Base-by-base conservation (phyloP, 2,113 vertebrate genomes). In the Crotalus helleri region DNA sequence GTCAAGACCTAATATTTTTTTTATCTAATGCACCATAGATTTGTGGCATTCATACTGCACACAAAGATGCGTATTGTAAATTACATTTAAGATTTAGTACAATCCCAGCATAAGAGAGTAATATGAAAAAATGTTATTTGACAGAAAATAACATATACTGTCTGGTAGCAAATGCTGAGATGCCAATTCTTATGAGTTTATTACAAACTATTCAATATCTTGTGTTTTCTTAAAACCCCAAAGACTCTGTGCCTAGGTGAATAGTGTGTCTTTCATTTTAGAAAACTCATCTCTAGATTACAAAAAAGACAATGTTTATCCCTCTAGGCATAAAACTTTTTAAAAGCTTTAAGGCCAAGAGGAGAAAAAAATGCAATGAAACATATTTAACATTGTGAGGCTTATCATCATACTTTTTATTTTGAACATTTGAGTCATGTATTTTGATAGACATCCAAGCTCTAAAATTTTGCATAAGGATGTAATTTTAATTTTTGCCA, bases 151-250 rank as follows among this genome's bases (percentile, higher is more conserved):
- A 59, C 55, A 86, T 81, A 85, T 12, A 11, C 88, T 86, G 85
- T 90, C 33, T 85, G 92, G 64, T 85, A 86, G 44, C 13, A 90
- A 26, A n/a, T 90, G 88, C 74, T 90, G 88, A 86, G n/a, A 9
- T 90, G 92, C 64, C 55, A 51, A 51, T 55, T 90, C 69, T 90
- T 57, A 93, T 86, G 44, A 64, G 90, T 86, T 90, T 90, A 86
- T 86, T 81, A 54, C 55, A 86, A 90, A 49, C 88, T 29, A 90
- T 93, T 74, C 88, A 93, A 93, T 93, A 93, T 90, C 64, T 57
- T 53, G 46, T 93, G 23, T 90, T 89, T 93, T 93, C 74, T 90
- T 90, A 86, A 54, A 93, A 85, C 74, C 53, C 29, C 44, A 86
- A 55, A 46, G 74, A 86, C 7, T 59, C 33, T 58, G 39, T 46